Conservation (phyloP, 2,888 invertebrate genomes). For the Anodontia alba region DNA sequence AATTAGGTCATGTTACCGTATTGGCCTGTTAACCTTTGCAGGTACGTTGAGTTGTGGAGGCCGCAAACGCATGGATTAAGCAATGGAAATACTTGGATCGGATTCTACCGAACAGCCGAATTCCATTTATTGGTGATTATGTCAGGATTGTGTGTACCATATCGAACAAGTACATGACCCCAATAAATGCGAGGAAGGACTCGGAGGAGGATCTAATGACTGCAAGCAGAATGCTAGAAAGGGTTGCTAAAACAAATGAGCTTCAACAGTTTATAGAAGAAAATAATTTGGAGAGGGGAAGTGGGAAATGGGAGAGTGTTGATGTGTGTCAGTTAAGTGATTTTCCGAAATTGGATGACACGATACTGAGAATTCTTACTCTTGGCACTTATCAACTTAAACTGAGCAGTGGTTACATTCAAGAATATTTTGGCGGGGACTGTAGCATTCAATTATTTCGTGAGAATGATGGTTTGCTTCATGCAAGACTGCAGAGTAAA, state of each 20-base stretch:
- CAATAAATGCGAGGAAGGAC: background rate
- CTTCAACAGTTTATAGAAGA: background rate
- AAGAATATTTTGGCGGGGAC: slow-evolving; percentile 38
- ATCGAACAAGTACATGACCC: background rate
- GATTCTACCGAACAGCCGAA: background rate
- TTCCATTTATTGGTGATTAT: background rate
- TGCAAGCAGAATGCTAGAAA: background rate
- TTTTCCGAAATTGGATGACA: background rate
- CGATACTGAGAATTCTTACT: slow-evolving; percentile 32
- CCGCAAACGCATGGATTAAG: background rate
- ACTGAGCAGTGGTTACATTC: slow-evolving; percentile 39
- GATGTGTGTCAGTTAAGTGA: background rate
- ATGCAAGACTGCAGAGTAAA: background rate
- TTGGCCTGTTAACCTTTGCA: background rate
- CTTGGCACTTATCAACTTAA: slow-evolving; percentile 45
- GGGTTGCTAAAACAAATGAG: background rate
- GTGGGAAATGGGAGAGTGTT: background rate
- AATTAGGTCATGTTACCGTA: too few species aligned
- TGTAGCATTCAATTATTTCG: slow-evolving; percentile 20
- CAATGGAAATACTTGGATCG: background rate
- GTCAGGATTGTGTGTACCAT: background rate
- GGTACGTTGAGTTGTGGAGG: background rate
- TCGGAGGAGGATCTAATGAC: background rate
- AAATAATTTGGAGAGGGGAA: background rate
- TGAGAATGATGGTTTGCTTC: slow-evolving; percentile 2